Percentiles rank a stretch among this genome's conserved stretches.
Conservation (phyloP, 2,888 invertebrate species). For the Aproaerema taeniolella region DNA sequence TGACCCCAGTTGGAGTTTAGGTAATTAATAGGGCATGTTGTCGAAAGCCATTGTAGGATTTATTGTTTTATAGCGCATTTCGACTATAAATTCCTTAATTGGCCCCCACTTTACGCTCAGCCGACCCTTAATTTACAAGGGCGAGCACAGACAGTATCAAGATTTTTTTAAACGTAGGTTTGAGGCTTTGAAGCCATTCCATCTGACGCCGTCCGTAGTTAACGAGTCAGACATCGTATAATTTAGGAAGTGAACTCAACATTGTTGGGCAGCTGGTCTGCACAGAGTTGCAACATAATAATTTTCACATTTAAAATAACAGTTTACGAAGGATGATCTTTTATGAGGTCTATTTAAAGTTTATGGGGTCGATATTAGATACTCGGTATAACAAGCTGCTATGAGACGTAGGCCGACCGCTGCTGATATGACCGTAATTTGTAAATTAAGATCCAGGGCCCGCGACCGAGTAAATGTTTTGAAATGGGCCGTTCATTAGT, state of each 20-base stretch:
- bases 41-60: conserved; percentile 64
- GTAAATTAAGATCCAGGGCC: conserved; percentile 46
- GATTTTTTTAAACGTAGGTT: conserved; percentile 39
- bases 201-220: conserved; percentile 29
- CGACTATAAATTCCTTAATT: conserved; percentile 72
- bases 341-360: conserved; percentile 40
- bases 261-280: conserved; percentile 51
- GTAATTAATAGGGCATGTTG: conserved; percentile 65
- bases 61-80: conserved; percentile 71
- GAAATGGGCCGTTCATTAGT: conserved; percentile 54
- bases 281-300: conserved; percentile 46
- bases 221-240: conserved; percentile 56
- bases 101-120: conserved; percentile 61
- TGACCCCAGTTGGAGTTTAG: conserved; percentile 44
- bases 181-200: conserved; percentile 20
- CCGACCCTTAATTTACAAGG: conserved; percentile 68
- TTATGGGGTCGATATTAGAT: conserved; percentile 40
- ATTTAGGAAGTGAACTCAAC: conserved; percentile 48
- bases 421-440: conserved; percentile 56
- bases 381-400: conserved; percentile 34
- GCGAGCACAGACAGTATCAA: conserved; percentile 55
- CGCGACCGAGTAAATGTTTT: conserved; percentile 47
- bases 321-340: conserved; percentile 39
- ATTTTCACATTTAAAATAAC: conserved; percentile 67
- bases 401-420: conserved; percentile 35